Evolutionary conservation across 2,797 vertebrate species (phyloP).

Genomic region (Gymnothorax javanicus): DNA sequence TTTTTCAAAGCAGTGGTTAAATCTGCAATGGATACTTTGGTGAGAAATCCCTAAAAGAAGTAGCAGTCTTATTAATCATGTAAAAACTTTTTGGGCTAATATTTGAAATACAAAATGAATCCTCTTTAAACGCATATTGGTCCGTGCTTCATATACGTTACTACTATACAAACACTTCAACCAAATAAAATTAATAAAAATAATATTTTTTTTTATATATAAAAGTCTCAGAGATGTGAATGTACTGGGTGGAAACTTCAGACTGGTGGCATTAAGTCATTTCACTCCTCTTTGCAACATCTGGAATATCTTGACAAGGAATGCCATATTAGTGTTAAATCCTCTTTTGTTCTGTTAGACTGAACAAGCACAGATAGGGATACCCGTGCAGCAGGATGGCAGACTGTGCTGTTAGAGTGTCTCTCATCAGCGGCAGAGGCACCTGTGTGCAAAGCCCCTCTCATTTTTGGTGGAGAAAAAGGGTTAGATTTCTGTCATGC

Average conservation of each 20-base stretch:
- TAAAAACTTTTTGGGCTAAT: too few species aligned
- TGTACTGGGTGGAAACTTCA: slow-evolving; percentile 16
- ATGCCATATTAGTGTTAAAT: not conserved
- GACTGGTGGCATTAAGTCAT: not conserved
- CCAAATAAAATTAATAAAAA: too few species aligned
- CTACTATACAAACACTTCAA: too few species aligned
- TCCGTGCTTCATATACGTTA: too few species aligned
- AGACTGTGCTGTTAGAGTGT: not conserved
- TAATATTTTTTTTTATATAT: not conserved
- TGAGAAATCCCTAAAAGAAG: too few species aligned
- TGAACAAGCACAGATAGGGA: not conserved
- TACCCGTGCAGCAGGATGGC: not conserved
- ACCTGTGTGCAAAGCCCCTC: not conserved
- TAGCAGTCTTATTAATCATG: too few species aligned
- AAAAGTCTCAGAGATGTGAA: not conserved
- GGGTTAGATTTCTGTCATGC: not conserved
- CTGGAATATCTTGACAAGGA: not conserved
- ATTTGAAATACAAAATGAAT: too few species aligned
- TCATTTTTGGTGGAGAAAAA: not conserved
- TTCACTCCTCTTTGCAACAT: not conserved
- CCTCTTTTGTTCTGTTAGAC: not conserved
- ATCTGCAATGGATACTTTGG: too few species aligned
- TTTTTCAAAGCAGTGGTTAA: too few species aligned
- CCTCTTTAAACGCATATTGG: too few species aligned
- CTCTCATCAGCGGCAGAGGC: not conserved